Percentiles rank a stretch among this genome's conserved stretches.
These are phyloP conservation scores for Lucinisca nassula DNA, from an alignment of 2,888 invertebrate genomes.

Conservation along the genomic window DNA sequence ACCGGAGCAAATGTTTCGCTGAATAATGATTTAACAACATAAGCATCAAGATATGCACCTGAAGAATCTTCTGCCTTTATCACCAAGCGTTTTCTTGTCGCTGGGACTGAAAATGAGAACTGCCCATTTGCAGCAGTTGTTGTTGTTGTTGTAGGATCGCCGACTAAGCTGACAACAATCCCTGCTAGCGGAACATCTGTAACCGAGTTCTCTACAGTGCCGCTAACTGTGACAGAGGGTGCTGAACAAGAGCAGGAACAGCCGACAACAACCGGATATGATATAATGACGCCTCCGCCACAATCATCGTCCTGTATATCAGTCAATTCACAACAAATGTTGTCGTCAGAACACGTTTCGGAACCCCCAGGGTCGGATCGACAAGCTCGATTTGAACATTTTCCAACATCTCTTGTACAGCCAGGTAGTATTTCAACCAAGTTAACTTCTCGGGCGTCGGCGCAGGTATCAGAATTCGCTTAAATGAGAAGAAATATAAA, in stretches of 20 bases:
- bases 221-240: neutral
- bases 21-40: neutral
- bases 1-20: neutral
- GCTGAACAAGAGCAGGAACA: neutral
- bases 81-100: neutral
- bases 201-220: neutral
- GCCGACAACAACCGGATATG: neutral
- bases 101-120: neutral
- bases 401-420: neutral
- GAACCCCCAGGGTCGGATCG: neutral
- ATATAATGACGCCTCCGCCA: neutral
- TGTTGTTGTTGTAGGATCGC: neutral
- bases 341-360: neutral
- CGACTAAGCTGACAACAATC: neutral
- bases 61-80: neutral
- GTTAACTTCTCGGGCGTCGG: neutral
- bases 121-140: neutral
- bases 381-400: neutral
- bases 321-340: neutral
- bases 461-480: neutral
- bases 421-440: neutral
- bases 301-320: neutral
- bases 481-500: neutral
- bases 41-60: neutral
- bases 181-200: neutral